phyloP scores from a whole-genome alignment of 1,140 invertebrate genomes.

The Leptinotarsa texana region DNA sequence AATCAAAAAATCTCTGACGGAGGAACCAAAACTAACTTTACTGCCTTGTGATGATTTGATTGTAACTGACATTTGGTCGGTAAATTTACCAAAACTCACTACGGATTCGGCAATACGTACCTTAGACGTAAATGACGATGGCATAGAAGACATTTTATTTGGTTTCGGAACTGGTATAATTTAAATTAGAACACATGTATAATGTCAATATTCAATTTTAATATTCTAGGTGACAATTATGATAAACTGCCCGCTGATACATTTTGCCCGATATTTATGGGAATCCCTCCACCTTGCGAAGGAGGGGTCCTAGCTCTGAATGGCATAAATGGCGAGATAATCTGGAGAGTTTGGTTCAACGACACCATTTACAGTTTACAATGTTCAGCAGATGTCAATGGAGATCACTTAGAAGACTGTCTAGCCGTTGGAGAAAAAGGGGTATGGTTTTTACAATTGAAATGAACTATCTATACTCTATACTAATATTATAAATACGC shows the following conservation, averaged over 20 bases:
- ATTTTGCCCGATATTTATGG: slow-evolving; percentile 71
- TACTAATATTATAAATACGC: too few species aligned
- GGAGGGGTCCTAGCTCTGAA: slow-evolving; percentile 79
- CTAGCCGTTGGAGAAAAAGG: slow-evolving; percentile 73
- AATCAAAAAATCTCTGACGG: slow-evolving; percentile 43
- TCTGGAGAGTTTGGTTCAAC: slow-evolving; percentile 77
- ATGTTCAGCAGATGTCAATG: slow-evolving; percentile 74
- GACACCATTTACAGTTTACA: slow-evolving; percentile 77
- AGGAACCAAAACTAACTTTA: slow-evolving; percentile 50
- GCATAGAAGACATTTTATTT: slow-evolving; percentile 74
- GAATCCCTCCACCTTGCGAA: slow-evolving; percentile 67
- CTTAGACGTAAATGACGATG: slow-evolving; percentile 76
- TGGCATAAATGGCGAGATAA: slow-evolving; percentile 69
- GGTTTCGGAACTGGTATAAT: slow-evolving; percentile 76
- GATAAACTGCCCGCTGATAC: slow-evolving; percentile 45
- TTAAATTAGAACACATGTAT: neutral
- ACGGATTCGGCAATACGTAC: slow-evolving; percentile 76
- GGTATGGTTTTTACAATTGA: slow-evolving; percentile 56
- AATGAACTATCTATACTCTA: too few species aligned
- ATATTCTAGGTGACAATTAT: slow-evolving; percentile 46
- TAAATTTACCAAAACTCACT: slow-evolving; percentile 72
- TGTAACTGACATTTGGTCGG: slow-evolving; percentile 72
- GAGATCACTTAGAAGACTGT: slow-evolving; percentile 74
- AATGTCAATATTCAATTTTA: neutral
- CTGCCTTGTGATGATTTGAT: slow-evolving; percentile 71